Base-by-base conservation (phyloP, 2,113 vertebrate genomes). In the Helogale parvula region DNA sequence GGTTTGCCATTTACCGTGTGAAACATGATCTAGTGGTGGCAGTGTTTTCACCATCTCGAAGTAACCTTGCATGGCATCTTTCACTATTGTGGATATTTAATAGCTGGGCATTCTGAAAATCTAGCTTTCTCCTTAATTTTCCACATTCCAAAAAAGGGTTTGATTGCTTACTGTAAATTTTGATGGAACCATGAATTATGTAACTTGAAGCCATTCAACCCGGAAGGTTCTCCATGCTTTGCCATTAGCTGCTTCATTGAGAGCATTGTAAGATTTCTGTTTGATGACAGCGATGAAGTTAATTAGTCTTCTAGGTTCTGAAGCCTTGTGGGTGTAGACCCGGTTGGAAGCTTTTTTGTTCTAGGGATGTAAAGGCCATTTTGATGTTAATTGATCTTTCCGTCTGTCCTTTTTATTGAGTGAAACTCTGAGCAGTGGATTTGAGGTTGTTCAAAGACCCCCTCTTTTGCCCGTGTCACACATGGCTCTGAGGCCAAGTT, bases 331-430 rank as follows among this genome's bases (percentile, higher is more conserved):
- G 47, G 31, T 54, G n/a, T 63, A 71, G n/a, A 96, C 74, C 74
- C 71, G n/a, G 45, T 83, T 92, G 92, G 90, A 87, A 95, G 88
- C 63, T 89, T 50, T 94, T 96, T 90, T 90, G 68, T 96, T 96
- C 77, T 82, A 77, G 57, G 79, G 76, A 85, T 83, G 87, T 90
- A 47, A 81, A 60, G 92, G 69, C 63, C 88, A 88, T 97, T 96
- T 82, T 66, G 71, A 68, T 90, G 79, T 94, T 93, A 77, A 74
- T 83, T 96, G 89, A 66, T 92, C 92, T 97, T 95, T 92, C 81
- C 83, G 35, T 79, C 72, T 97, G 87, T 88, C 76, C 65, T 83
- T 88, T 93, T 84, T 69, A n/a, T 50, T 87, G 60, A 68, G 81
- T 84, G 83, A 57, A 92, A 50, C 45, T 84, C 95, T 23, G 81